Base-by-base conservation (phyloP, 2,113 vertebrate genomes). In the Protobothrops mucrosquamatus region DNA sequence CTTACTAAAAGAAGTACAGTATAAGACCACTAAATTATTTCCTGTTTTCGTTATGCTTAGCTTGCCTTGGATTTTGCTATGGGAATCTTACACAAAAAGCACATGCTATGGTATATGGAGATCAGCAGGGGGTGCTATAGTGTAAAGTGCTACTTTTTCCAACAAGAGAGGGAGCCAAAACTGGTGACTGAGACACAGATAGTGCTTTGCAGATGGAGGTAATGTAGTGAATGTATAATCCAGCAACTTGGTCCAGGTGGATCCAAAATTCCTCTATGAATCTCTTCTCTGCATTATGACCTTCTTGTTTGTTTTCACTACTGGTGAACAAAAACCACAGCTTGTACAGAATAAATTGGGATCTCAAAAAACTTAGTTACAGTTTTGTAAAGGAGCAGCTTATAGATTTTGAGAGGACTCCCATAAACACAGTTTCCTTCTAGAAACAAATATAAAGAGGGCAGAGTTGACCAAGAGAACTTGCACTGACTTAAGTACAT, bases 61-160 rank as follows among this genome's bases (percentile, higher is more conserved):
- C 6, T 89, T 89, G n/a, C 43, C 15, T 43, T 61, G n/a, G 6
- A 6, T 91, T 91, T 43, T 26, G 89, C 39, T 64, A 39, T 52
- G 12, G 48, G 57, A 86, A 89, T 57, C 48, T 89, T 89, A 89
- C 48, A 90, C 20, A 57, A 20, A 8, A 34, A 86, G 69, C 51
- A 55, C 5, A 6, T 87, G 48, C 89, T 48, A 14, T 74, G 51
- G 20, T 85, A 88, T 29, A 46, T 81, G 85, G 59, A 56, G 56
- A 92, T 56, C 89, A 81, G 88, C 93, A 94, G 85, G 91, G 59
- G 89, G 85, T 43, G 81, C 93, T 93, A 57, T 86, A 91, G 69
- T 74, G 87, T n/a, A 91, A 89, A 92, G 91, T 92, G 91, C 88
- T 89, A n/a, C 54, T 85, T 18, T 86, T n/a, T 20, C 61, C 55